phyloP scores from a whole-genome alignment of 2,888 invertebrate species.

The Dolichopus griseipennis region DNA sequence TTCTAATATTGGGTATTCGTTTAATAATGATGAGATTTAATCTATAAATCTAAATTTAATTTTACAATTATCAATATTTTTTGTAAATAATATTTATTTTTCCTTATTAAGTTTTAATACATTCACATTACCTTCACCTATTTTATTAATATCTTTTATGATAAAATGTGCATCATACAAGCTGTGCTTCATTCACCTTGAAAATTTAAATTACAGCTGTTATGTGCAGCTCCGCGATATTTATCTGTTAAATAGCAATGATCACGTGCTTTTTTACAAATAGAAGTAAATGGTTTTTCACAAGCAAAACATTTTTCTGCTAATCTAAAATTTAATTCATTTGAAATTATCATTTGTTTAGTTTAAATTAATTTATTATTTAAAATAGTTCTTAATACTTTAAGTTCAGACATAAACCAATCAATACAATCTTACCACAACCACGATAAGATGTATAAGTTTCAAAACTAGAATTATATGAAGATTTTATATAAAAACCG shows the following conservation, averaged over 20 bases:
- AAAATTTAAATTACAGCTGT: no score
- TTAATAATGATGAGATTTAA: conserved; percentile 11
- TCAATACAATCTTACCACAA: neutral
- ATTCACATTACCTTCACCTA: conserved; percentile 12
- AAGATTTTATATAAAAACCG: conserved; percentile 15
- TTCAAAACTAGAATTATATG: neutral
- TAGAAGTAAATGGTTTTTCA: no score
- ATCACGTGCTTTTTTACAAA: no score
- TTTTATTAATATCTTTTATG: no score
- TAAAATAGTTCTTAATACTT: neutral
- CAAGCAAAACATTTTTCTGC: neutral
- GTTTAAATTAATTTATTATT: no score
- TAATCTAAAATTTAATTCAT: conserved; percentile 12
- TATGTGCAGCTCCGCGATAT: no score
- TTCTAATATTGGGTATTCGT: neutral
- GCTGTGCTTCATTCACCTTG: no score
- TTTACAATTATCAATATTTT: neutral
- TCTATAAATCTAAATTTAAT: neutral
- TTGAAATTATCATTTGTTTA: neutral
- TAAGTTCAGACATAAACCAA: neutral
- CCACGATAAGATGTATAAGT: neutral
- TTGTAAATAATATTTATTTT: neutral
- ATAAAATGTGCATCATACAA: no score
- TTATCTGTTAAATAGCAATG: conserved; percentile 19
- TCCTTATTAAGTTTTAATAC: neutral